phyloP scores from a whole-genome alignment of 2,797 vertebrate genomes.

The Falco berigora region DNA sequence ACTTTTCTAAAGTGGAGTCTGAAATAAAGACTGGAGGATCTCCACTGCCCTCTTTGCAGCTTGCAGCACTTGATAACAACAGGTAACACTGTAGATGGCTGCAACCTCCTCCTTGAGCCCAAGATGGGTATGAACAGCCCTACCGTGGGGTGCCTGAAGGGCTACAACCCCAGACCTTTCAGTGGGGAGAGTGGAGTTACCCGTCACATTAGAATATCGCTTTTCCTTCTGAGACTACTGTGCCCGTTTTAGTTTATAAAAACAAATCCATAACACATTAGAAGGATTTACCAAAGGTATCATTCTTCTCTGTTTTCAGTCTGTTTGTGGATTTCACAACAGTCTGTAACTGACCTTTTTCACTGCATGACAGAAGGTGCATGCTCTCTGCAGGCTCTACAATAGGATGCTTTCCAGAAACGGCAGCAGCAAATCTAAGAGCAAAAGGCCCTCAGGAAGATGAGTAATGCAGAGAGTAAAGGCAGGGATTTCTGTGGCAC shows the following conservation, averaged over 20 bases:
- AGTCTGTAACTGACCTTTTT: background rate
- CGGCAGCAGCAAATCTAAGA: background rate
- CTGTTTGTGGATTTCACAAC: background rate
- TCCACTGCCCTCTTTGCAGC: background rate
- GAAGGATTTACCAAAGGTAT: background rate
- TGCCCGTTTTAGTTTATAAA: background rate
- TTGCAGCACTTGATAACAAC: background rate
- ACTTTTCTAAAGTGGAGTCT: background rate
- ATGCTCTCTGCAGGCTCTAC: background rate
- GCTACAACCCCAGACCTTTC: background rate
- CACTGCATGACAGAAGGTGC: background rate
- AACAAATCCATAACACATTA: background rate
- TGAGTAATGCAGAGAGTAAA: conserved; percentile 10
- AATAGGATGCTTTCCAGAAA: background rate
- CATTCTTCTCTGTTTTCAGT: background rate
- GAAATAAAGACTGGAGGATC: background rate
- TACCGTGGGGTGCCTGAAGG: background rate
- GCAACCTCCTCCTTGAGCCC: background rate
- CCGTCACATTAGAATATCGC: background rate
- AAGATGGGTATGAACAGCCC: background rate
- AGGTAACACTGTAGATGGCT: background rate
- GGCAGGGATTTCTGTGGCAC: background rate
- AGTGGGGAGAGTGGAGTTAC: background rate
- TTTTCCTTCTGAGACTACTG: background rate
- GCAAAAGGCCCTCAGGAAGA: conserved; percentile 14